Evolutionary conservation across 2,888 invertebrate genomes (phyloP), one percentile per base, ranked within the genome.

Genomic region (Diabrotica balteata): DNA sequence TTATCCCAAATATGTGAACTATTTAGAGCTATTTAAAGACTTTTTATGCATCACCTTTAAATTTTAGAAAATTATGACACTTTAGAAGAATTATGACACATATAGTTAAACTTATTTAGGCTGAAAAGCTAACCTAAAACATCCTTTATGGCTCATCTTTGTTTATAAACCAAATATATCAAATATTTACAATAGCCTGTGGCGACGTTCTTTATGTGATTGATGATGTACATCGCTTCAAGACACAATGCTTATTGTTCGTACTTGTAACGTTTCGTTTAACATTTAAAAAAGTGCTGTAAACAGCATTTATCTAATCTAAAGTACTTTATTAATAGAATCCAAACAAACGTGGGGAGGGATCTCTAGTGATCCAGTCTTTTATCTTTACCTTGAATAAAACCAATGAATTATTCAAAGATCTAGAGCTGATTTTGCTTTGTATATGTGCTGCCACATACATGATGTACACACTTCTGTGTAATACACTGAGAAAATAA

Each of bases 271-370:
- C 78, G 76, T 75, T 77, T 80, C 79, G 79, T 80, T 80, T 78
- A 79, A 80, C 78, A 79, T 80, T 78, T 77, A 72, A 79, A 77
- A 80, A 74, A 75, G 75, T 73, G 77, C 76, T 77, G 79, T 78
- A 80, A 81, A 81, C 80, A 79, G 77, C 75, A 77, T 79, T 77
- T 77, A 79, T 80, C 79, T 81, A 80, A 81, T 81, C 79, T 80
- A 77, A 79, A 79, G 77, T 78, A 79, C 77, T 81, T 80, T 82
- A 82, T 82, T 81, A 81, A 81, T 81, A 80, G 80, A 81, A 80
- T 77, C 76, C 78, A 80, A 81, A 81, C 77, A 81, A 77, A 78
- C 80, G 75, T 66, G 68, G 76, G 80, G 80, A 77, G 72, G 58
- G 69, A 75, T 76, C 75, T 76, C 76, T 76, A 77, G 78, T 75